Conservation (phyloP, 1,140 invertebrate species). For the Nasonia giraulti region DNA sequence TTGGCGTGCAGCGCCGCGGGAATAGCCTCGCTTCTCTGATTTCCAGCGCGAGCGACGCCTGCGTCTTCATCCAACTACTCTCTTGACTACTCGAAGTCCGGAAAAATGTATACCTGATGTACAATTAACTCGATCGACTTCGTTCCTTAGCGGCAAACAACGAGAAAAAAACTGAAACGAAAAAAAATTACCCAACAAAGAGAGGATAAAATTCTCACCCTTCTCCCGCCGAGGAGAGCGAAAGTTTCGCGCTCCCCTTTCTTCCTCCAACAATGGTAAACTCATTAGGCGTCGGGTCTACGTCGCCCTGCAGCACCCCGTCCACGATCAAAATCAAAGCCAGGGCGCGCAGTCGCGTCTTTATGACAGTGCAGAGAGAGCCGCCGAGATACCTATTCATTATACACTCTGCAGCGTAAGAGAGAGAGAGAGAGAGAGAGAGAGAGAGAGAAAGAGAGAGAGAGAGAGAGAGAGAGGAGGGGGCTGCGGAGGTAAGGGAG, state of each 20-base stretch:
- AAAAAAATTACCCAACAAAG: not conserved
- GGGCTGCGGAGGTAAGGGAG: not conserved
- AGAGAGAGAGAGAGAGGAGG: not conserved
- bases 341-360: not conserved
- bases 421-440: not conserved
- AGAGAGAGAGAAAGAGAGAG: not conserved
- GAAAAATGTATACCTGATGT: no score
- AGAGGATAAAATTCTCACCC: not conserved
- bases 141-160: no score
- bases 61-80: no score
- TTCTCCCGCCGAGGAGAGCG: not conserved
- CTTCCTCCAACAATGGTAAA: constrained; percentile 30
- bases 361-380: not conserved
- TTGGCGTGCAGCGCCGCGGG: not conserved
- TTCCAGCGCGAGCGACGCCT: no score
- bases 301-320: not conserved
- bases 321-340: constrained; percentile 39
- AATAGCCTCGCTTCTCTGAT: no score
- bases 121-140: no score
- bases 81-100: no score
- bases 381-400: not conserved
- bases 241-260: not conserved
- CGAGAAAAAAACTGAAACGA: not conserved
- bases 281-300: constrained; percentile 28
- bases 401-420: not conserved